Conservation (phyloP, 2,888 invertebrate species). For the Orchestes rusci region DNA sequence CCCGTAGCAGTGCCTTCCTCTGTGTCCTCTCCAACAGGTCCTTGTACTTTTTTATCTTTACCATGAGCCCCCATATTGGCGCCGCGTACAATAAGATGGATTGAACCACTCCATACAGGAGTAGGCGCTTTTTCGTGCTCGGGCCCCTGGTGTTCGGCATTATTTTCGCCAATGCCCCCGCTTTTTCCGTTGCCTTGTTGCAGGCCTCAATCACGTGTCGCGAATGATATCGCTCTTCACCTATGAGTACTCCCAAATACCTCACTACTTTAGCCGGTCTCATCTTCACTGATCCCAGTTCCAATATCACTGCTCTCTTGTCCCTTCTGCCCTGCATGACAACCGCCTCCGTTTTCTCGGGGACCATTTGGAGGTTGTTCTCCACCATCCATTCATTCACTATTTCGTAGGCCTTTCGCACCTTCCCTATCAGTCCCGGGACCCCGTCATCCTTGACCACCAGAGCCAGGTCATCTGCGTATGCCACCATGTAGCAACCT, state of each 20-base stretch:
- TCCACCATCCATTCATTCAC: not conserved
- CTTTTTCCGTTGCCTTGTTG: no score
- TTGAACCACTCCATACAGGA: constrained; percentile 1
- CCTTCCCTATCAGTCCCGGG: not conserved
- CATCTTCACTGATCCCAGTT: not conserved
- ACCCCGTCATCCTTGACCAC: not conserved
- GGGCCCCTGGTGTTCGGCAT: constrained; percentile 1
- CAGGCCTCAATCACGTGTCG: not conserved
- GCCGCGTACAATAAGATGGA: constrained; percentile 1
- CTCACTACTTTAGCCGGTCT: not conserved
- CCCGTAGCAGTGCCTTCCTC: not conserved
- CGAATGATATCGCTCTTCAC: not conserved
- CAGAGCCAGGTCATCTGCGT: not conserved
- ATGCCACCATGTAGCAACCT: not conserved
- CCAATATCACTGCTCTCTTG: not conserved
- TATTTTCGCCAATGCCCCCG: no score
- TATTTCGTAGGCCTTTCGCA: not conserved
- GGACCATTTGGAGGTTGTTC: not conserved
- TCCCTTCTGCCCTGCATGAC: not conserved
- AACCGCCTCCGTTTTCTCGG: constrained; percentile 3
- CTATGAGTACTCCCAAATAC: constrained; percentile 1
- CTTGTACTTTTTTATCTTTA: not conserved
- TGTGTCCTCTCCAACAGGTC: not conserved
- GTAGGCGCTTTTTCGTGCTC: not conserved
- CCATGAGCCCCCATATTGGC: not conserved